A percentile compares a stretch with the other conserved stretches of the same genome.
Conservation (phyloP, 2,113 vertebrate species). For the Tetrao urogallus region DNA sequence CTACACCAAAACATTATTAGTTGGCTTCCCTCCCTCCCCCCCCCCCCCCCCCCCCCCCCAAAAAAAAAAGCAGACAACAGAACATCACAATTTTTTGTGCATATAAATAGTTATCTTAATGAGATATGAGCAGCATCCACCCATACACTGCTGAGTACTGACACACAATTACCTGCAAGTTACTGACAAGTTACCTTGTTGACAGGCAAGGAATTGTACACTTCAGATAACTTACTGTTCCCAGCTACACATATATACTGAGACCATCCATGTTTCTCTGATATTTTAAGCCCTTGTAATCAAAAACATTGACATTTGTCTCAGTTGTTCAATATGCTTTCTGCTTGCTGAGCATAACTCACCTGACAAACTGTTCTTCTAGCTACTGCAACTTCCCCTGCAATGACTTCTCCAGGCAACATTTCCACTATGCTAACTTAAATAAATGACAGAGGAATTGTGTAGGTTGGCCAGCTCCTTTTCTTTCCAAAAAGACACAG, state of each 20-base stretch:
- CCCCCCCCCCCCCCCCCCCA: too few species aligned
- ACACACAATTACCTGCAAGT: neutral
- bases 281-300: neutral
- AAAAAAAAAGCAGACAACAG: neutral
- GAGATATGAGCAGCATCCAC: neutral
- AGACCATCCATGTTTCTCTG: neutral
- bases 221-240: neutral
- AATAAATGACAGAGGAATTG: neutral
- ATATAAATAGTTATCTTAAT: neutral
- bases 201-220: neutral
- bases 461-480: neutral
- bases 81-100: neutral
- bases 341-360: neutral
- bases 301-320: neutral
- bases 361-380: neutral
- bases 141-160: neutral
- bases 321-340: neutral
- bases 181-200: neutral
- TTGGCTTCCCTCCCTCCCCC: neutral
- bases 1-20: neutral
- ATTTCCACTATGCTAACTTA: neutral
- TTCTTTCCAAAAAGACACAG: neutral
- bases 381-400: neutral
- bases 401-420: neutral
- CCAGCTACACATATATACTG: neutral